Conservation (phyloP, 1,140 invertebrate species). For the Lepidurus apus region DNA sequence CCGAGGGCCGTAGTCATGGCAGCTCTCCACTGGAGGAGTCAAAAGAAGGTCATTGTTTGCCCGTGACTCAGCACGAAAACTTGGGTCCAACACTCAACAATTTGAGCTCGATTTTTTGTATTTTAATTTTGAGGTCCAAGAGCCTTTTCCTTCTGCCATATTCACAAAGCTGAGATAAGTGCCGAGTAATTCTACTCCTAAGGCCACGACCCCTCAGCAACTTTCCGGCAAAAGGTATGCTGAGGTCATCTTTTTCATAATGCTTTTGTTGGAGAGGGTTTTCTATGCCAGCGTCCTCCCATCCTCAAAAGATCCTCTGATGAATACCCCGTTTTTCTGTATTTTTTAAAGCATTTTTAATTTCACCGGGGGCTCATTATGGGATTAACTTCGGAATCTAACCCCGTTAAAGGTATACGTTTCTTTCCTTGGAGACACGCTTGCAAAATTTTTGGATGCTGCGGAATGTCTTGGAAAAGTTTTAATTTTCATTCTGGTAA, state of each 20-base stretch:
- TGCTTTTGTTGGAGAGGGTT: not conserved
- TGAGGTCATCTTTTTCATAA: constrained; percentile 12
- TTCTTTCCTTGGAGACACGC: no score
- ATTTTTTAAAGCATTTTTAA: no score
- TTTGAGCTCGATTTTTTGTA: not conserved
- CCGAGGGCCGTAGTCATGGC: not conserved
- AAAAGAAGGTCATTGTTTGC: constrained; percentile 4
- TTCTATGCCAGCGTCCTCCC: not conserved
- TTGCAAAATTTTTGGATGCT: no score
- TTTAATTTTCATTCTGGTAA: not conserved
- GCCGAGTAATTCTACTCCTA: constrained; percentile 2
- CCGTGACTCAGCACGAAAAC: not conserved
- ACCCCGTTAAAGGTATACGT: no score
- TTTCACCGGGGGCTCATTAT: no score
- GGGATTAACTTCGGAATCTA: no score
- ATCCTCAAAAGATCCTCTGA: not conserved
- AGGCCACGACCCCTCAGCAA: constrained; percentile 3
- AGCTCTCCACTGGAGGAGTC: not conserved
- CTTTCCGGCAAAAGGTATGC: not conserved
- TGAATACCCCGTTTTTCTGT: not conserved
- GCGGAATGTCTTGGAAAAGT: not conserved
- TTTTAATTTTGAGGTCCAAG: not conserved
- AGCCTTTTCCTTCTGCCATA: not conserved
- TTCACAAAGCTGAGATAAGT: not conserved
- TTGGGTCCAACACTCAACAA: constrained; percentile 8